Evolutionary conservation across 2,888 invertebrate genomes (phyloP).

Genomic region (Encarsia formosa): DNA sequence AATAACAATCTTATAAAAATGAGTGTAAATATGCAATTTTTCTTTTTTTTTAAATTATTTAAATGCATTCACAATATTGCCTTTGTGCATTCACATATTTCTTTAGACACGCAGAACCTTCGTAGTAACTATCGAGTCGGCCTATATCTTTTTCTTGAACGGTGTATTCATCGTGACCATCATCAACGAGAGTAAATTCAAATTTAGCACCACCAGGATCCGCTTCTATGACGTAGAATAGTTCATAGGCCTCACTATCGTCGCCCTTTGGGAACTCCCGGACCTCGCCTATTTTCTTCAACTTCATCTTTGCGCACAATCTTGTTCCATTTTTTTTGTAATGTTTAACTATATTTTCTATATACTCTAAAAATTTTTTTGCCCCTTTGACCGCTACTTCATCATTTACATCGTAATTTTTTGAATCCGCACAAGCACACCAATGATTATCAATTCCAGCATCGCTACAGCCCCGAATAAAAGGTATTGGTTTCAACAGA

Average conservation of each 20-base stretch:
- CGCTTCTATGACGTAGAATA: slow-evolving; percentile 68
- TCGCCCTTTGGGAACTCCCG: slow-evolving; percentile 44
- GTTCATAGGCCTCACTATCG: slow-evolving; percentile 54
- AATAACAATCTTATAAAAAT: too few relatives aligned
- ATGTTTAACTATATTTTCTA: slow-evolving; percentile 40
- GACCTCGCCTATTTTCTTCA: slow-evolving; percentile 56
- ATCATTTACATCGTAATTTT: slow-evolving; percentile 52
- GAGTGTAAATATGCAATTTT: too few relatives aligned
- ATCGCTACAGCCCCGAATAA: slow-evolving; percentile 64
- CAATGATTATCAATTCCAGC: slow-evolving; percentile 68
- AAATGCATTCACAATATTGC: too few relatives aligned
- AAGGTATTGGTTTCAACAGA: slow-evolving; percentile 58
- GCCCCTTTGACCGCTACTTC: slow-evolving; percentile 56
- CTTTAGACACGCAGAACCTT: slow-evolving; percentile 40
- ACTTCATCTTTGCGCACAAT: slow-evolving; percentile 55
- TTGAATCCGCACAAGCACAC: slow-evolving; percentile 70
- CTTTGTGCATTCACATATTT: too few relatives aligned
- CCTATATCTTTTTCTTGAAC: slow-evolving; percentile 44
- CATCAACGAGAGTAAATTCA: slow-evolving; percentile 63
- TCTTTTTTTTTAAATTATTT: too few relatives aligned
- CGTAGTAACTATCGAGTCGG: slow-evolving; percentile 42
- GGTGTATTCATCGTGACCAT: slow-evolving; percentile 39
- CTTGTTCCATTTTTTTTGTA: slow-evolving; percentile 39
- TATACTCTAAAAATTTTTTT: slow-evolving; percentile 50
- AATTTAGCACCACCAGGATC: slow-evolving; percentile 65